These are phyloP conservation scores for Drosophila stalkeri DNA, from an alignment of 2,888 invertebrate genomes.

Conservation along the genomic window DNA sequence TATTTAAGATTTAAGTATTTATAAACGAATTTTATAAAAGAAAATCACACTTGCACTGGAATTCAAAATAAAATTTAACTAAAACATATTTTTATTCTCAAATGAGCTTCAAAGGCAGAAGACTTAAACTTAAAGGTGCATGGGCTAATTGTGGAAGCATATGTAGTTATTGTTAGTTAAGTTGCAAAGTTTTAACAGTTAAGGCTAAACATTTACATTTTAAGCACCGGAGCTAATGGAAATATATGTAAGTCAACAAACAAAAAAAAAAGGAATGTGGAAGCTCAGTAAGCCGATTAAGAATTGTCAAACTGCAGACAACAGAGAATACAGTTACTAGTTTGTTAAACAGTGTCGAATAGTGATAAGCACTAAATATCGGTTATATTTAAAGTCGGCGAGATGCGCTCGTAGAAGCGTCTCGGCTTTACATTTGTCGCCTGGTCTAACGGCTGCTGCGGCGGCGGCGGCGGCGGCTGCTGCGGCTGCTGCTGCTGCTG, in stretches of 20 bases:
- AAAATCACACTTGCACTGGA: not conserved
- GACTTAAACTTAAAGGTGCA: not conserved
- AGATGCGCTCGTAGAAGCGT: constrained; percentile 40
- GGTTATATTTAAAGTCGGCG: constrained; percentile 20
- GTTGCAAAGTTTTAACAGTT: not conserved
- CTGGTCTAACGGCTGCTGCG: constrained; percentile 7
- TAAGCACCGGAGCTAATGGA: not conserved
- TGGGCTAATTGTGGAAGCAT: not conserved
- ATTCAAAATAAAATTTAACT: not conserved
- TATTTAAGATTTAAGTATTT: too few relatives aligned
- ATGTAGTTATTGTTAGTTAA: not conserved
- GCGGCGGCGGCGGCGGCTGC: not conserved
- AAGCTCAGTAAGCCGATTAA: not conserved
- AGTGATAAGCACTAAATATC: constrained; percentile 35
- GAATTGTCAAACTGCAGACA: not conserved
- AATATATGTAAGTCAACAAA: not conserved
- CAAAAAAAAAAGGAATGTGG: not conserved
- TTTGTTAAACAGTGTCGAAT: too few relatives aligned
- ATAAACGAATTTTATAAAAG: not conserved
- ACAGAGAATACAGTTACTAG: not conserved
- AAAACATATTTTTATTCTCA: not conserved
- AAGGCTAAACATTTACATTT: not conserved
- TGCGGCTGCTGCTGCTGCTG: not conserved
- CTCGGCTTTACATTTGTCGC: constrained; percentile 12
- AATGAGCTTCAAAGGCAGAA: not conserved